A percentile compares a stretch with the other conserved stretches of the same genome.
Evolutionary conservation across 2,113 vertebrate genomes (phyloP).

Genomic region (Entomyzon cyanotis): DNA sequence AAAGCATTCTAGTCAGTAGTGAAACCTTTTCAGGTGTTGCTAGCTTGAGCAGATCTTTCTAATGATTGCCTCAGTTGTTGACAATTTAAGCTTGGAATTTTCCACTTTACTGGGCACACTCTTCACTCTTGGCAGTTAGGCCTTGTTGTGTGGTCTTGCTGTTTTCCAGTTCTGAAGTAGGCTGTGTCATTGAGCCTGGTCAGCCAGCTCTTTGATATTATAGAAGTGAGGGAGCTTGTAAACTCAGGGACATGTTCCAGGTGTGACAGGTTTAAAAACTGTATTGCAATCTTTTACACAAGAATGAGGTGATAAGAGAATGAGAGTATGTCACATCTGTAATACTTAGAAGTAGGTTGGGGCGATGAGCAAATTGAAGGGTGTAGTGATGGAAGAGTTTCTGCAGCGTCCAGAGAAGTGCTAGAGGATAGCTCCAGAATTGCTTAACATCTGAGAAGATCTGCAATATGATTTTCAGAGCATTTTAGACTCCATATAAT

Average conservation of each 20-base stretch:
- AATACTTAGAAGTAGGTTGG: neutral
- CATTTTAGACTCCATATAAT: neutral
- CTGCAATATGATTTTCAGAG: neutral
- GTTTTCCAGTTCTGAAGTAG: neutral
- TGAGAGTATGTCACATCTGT: fast-evolving
- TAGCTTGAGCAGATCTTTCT: neutral
- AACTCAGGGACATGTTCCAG: fast-evolving
- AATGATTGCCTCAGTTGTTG: neutral
- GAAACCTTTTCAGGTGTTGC: neutral
- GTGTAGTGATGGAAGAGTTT: neutral
- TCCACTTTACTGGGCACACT: neutral
- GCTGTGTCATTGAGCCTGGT: neutral
- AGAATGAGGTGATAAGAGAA: neutral
- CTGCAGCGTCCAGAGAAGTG: neutral
- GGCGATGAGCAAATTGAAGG: neutral
- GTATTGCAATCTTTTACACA: fast-evolving
- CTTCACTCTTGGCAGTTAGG: neutral
- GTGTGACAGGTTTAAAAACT: neutral
- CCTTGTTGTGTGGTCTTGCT: neutral
- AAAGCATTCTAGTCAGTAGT: no score
- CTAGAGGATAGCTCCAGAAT: neutral
- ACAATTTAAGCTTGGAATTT: neutral
- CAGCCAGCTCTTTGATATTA: neutral
- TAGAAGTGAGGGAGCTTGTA: neutral
- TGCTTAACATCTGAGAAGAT: neutral